These are phyloP conservation scores for Sialia sialis DNA, from an alignment of 2,113 vertebrate genomes.

Conservation along the genomic window DNA sequence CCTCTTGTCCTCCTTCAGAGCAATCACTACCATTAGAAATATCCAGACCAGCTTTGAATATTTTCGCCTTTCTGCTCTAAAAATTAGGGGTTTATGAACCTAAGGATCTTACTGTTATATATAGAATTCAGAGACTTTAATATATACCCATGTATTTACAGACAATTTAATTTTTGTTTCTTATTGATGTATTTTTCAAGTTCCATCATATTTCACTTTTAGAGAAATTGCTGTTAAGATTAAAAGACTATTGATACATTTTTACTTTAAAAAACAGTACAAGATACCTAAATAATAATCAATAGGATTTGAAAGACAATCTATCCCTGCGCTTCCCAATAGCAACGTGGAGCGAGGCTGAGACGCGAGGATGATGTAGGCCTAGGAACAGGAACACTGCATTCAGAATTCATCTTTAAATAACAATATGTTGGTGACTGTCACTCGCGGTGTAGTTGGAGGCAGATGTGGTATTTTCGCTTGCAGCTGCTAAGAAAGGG, in stretches of 20 bases:
- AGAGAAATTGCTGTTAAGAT: constrained; percentile 5
- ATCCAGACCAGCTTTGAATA: neutral
- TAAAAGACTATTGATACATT: constrained; percentile 1
- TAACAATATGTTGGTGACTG: constrained; percentile 52
- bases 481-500: constrained; percentile 59
- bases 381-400: constrained; percentile 3
- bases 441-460: constrained; percentile 31
- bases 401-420: constrained; percentile 57
- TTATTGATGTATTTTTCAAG: neutral
- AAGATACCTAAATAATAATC: constrained; percentile 37
- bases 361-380: neutral
- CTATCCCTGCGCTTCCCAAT: neutral
- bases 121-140: neutral
- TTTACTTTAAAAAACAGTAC: neutral
- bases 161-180: constrained; percentile 26
- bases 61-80: neutral
- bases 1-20: constrained; percentile 58
- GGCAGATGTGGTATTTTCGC: constrained; percentile 61
- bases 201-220: neutral
- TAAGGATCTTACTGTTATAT: neutral
- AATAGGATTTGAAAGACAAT: constrained; percentile 23
- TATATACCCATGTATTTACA: neutral
- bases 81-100: neutral
- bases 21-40: constrained; percentile 23
- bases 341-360: neutral